Evolutionary conservation across 2,797 vertebrate species (phyloP).

Genomic region (Natrix natrix): DNA sequence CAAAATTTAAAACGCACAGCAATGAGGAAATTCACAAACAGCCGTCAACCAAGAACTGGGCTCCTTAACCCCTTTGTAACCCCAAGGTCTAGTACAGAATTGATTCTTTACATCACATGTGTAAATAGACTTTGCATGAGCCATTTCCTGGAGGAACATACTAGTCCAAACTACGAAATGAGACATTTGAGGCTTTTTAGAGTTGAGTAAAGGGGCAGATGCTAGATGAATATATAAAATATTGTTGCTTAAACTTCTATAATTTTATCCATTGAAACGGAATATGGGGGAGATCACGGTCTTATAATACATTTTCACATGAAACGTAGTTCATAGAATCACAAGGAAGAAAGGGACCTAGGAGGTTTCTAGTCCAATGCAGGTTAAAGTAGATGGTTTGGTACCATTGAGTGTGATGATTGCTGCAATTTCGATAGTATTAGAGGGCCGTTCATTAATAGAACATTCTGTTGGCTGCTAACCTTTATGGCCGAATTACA

Average conservation of each 20-base stretch:
- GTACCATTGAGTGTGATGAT: background rate
- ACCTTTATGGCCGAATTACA: background rate
- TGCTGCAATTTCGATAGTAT: background rate
- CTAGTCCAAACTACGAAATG: background rate
- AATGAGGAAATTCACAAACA: background rate
- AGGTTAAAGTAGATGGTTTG: background rate
- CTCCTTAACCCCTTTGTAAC: background rate
- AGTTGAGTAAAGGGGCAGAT: background rate
- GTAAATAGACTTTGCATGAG: background rate
- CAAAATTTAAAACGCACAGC: background rate
- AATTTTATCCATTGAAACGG: background rate
- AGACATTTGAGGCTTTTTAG: background rate
- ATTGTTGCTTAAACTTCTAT: background rate
- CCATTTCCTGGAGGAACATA: background rate
- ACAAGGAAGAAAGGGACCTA: background rate
- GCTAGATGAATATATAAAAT: background rate
- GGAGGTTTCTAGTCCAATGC: background rate
- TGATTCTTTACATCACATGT: background rate
- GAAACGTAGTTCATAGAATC: background rate
- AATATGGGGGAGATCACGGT: background rate
- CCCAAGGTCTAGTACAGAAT: background rate
- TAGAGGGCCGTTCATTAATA: background rate
- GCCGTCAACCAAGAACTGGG: background rate
- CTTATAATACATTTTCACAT: background rate
- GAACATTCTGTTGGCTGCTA: background rate